Base-by-base conservation (phyloP, 2,888 invertebrate species). In the Atrina japonica region DNA sequence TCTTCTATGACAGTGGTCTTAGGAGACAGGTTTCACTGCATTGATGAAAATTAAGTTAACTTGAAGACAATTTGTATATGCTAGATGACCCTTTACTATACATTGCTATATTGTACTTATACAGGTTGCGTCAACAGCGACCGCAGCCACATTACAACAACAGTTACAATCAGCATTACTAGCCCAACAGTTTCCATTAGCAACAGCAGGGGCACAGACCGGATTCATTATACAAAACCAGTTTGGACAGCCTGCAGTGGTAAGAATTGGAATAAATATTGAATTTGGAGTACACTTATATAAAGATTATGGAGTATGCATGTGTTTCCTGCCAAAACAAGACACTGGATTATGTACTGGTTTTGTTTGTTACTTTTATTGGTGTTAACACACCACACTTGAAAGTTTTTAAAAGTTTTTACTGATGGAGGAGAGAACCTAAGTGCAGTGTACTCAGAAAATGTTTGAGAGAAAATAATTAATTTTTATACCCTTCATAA, bases 221-320 rank as follows among this genome's bases (percentile, higher is more conserved):
- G 85, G 85, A 7, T 81, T 86, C 55, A 81, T 87, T 45, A 74
- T 87, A 14, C 87, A 87, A 74, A 83, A 80, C 63, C 83, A 83
- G 68, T 84, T 85, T 76, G 85, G 83, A 0, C 87, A 87, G 50
- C 83, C 82, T 61, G 76, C 84, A 50, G 80, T 86, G 79, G 85
- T 85, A 56, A 73, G 81, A 76, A 27, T 41, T 2, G 18, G 3
- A 29, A 9, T 2, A 18, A 30, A 45, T 49, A n/a, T 50, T 50
- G 7, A 14, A 2, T 50, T 16, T 11, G 21, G 9, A n/a, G 25
- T 30, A 49, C 40, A 18, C 21, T 7, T 40, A 21, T 16, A 53
- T 14, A n/a, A 35, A n/a, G 0, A 35, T 6, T 30, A 56, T 14
- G 9, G n/a, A 9, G 16, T n/a, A 7, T 11, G n/a, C 27, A 55